Evolutionary conservation across 2,113 vertebrate species (phyloP).

Genomic region (Dicentrarchus labrax): DNA sequence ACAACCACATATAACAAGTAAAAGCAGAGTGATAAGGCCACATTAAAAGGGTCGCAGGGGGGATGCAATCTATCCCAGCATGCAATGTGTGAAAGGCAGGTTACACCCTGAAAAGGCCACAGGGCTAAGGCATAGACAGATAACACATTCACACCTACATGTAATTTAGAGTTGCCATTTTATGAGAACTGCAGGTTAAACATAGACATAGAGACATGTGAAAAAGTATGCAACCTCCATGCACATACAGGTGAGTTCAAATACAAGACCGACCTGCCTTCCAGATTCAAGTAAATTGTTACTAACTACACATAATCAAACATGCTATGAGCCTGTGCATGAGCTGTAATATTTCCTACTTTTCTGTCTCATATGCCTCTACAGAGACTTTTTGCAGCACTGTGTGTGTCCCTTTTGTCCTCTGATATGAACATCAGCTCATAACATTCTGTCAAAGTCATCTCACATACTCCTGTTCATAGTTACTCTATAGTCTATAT

Average conservation of each 20-base stretch:
- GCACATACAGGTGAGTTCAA: neutral
- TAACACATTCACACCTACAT: neutral
- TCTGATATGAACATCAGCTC: slow-evolving; percentile 54
- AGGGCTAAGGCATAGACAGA: neutral
- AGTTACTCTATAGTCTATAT: slow-evolving; percentile 60
- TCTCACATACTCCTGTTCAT: slow-evolving; percentile 50
- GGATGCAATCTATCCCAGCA: neutral
- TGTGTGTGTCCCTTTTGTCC: slow-evolving; percentile 34
- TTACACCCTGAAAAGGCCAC: neutral
- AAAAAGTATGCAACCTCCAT: neutral
- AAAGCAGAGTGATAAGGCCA: neutral
- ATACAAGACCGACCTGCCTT: neutral
- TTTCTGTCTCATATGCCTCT: slow-evolving; percentile 35
- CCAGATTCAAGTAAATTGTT: slow-evolving; percentile 4
- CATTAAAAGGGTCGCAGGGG: neutral
- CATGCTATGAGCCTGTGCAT: slow-evolving; percentile 2
- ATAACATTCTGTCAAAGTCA: slow-evolving; percentile 64
- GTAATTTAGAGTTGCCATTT: neutral
- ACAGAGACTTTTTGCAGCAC: slow-evolving; percentile 31
- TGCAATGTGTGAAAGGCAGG: neutral
- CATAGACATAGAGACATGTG: no score
- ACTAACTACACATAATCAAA: neutral
- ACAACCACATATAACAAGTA: neutral
- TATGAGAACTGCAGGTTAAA: slow-evolving; percentile 4
- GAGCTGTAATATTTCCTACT: slow-evolving; percentile 23